phyloP scores from a whole-genome alignment of 2,888 invertebrate species.

The Augochlorella aurata region DNA sequence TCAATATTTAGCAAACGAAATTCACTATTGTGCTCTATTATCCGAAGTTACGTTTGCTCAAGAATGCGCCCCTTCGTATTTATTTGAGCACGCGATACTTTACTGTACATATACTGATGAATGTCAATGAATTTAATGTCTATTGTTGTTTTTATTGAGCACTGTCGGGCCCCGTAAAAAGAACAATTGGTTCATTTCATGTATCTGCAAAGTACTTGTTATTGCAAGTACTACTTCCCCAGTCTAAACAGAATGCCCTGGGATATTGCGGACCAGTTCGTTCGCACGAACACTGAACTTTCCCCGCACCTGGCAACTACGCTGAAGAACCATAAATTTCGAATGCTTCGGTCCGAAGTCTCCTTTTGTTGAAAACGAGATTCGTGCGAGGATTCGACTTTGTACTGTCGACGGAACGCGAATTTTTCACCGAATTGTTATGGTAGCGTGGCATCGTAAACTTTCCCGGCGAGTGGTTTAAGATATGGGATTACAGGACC shows the following conservation, averaged over 20 bases:
- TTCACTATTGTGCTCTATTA: not conserved
- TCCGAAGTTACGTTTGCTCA: not conserved
- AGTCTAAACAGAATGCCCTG: not conserved
- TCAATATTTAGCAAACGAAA: not conserved
- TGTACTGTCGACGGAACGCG: not conserved
- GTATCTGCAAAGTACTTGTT: constrained; percentile 6
- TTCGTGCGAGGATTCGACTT: constrained; percentile 9
- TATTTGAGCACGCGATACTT: not conserved
- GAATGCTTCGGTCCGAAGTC: not conserved
- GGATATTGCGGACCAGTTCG: constrained; percentile 21
- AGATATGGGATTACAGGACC: not conserved
- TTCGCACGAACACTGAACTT: constrained; percentile 9
- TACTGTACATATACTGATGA: not conserved
- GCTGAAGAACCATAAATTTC: constrained; percentile 18
- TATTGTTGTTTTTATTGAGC: not conserved
- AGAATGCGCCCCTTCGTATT: too few relatives aligned
- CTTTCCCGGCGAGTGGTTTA: constrained; percentile 3
- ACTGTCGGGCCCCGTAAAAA: not conserved
- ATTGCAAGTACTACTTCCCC: not conserved
- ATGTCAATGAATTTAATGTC: constrained; percentile 2
- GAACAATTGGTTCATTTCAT: not conserved
- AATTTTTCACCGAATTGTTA: constrained; percentile 11
- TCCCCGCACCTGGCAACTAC: not conserved
- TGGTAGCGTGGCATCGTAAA: constrained; percentile 8
- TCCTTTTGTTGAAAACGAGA: not conserved